Base-by-base conservation (phyloP, 2,888 invertebrate species). In the Dryococelus australis region DNA sequence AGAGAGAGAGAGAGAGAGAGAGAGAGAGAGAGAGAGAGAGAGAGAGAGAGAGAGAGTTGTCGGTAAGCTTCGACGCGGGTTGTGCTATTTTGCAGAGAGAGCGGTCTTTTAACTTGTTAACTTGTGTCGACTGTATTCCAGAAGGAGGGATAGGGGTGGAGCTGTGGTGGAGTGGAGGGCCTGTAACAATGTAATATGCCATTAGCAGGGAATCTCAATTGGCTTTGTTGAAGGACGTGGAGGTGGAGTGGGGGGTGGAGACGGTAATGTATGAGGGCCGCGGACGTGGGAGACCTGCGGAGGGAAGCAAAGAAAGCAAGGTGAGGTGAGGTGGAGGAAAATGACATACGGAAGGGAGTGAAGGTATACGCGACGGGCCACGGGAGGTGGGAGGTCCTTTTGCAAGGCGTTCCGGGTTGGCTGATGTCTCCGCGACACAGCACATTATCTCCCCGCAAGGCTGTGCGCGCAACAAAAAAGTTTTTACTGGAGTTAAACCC, bases 121-220 rank as follows among this genome's bases (percentile, higher is more conserved):
- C 65, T 65, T 65, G 65, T 65, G 65, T 65, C 24, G 65, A 65
- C 65, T 65, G 65, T 65, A 65, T 65, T 16, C 78, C 53, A 16
- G 47, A n/a, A 35, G 84, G 43, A 65, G 84, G 79, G 80, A 53
- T 35, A 65, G 84, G 79, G 80, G 85, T 35, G 79, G 83, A 86
- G 79, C 6, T 65, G 24, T 13, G 43, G 12, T 26, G 47, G 79
- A 85, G 85, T 43, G 79, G 88, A 86, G 85, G 81, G 91, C 92
- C 92, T 92, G 92, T 92, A 92, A 93, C 93, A 93, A 93, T 92
- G 92, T 92, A 92, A 92, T 92, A 91, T 92, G 92, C 92, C 92
- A 93, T 93, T 93, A 93, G 92, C 92, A 92, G 92, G 91, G 92
- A 92, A 92, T 92, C 92, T 92, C 92, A 93, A 92, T 92, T 92